Conservation (phyloP, 2,888 invertebrate genomes). For the Unio pictorum region DNA sequence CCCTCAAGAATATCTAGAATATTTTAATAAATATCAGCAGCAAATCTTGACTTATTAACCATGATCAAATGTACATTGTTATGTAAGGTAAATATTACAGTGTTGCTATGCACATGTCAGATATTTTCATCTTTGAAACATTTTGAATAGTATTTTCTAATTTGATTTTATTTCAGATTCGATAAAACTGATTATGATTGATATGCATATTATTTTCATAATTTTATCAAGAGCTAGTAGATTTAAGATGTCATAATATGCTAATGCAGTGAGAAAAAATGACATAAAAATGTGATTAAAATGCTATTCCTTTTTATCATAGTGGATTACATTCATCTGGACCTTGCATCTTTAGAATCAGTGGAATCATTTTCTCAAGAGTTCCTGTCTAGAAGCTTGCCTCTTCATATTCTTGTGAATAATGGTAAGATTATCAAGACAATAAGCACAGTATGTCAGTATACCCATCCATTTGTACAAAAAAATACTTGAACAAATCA, state of each 20-base stretch:
- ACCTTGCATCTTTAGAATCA: slow-evolving; percentile 49
- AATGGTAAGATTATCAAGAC: slow-evolving; percentile 46
- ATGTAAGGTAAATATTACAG: too few species aligned
- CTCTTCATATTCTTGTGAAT: slow-evolving; percentile 55
- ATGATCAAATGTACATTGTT: too few species aligned
- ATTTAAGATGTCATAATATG: too few species aligned
- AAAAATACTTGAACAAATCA: background rate
- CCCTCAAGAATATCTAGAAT: too few species aligned
- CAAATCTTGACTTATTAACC: too few species aligned
- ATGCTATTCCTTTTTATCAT: slow-evolving; percentile 20
- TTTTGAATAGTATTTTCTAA: too few species aligned
- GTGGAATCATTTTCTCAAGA: slow-evolving; percentile 47
- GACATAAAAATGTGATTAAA: background rate
- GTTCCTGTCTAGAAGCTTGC: slow-evolving; percentile 36
- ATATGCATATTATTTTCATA: background rate
- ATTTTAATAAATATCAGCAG: too few species aligned
- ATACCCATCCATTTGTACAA: background rate
- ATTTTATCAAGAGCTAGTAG: background rate
- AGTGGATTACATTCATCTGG: slow-evolving; percentile 49
- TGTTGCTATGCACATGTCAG: too few species aligned
- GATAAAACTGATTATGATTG: background rate
- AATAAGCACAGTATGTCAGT: background rate
- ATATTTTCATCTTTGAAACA: too few species aligned
- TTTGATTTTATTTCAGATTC: too few species aligned
- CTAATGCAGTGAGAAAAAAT: background rate